A percentile compares a stretch with the other conserved stretches of the same genome.
phyloP scores from a whole-genome alignment of 2,797 vertebrate species.

The Danio kyathit region DNA sequence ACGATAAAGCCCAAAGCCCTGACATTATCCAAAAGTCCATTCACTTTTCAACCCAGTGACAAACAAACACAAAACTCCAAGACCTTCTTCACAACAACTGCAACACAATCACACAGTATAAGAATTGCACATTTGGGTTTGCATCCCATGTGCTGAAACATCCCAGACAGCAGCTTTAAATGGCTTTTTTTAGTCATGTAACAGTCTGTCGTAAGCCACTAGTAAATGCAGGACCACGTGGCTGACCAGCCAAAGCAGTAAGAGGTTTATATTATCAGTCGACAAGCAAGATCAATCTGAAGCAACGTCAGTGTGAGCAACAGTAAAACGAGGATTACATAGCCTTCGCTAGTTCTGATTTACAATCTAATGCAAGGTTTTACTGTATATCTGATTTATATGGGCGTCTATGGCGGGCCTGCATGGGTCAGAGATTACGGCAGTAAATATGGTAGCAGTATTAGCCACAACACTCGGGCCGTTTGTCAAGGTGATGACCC shows the following conservation, averaged over 20 bases:
- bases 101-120: background rate
- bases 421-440: constrained; percentile 8
- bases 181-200: background rate
- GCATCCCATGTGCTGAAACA: background rate
- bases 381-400: constrained; percentile 29
- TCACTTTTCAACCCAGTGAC: background rate
- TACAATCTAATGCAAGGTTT: constrained; percentile 51
- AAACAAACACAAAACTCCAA: background rate
- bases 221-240: constrained; percentile 57
- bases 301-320: background rate
- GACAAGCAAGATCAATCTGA: background rate
- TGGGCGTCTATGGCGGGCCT: background rate
- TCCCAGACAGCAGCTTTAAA: background rate
- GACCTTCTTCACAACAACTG: background rate
- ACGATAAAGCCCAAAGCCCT: constrained; percentile 15
- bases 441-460: constrained; percentile 27
- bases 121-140: background rate
- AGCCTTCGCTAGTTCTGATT: constrained; percentile 51
- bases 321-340: constrained; percentile 49
- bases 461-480: background rate
- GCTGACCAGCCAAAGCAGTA: constrained; percentile 57
- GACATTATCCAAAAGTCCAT: constrained; percentile 6
- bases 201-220: constrained; percentile 33
- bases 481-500: constrained; percentile 8
- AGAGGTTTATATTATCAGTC: constrained; percentile 41